Conservation (phyloP, 2,797 vertebrate species). For the Acrossocheilus fasciatus region DNA sequence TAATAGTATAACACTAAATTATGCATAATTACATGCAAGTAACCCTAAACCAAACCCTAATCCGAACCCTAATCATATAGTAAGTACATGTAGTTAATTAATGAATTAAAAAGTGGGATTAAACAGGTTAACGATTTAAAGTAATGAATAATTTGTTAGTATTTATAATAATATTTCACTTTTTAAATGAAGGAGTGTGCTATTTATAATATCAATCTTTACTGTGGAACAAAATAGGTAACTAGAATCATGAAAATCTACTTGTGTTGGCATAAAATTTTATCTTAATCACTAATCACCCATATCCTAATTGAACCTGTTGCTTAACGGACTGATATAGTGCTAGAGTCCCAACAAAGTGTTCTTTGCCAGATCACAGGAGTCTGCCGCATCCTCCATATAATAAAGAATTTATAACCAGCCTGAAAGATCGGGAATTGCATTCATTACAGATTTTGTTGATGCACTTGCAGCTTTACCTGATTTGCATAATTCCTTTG, state of each 20-base stretch:
- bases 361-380: not conserved
- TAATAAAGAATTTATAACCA: not conserved
- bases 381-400: not conserved
- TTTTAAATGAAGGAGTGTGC: not conserved
- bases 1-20: too few species aligned
- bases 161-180: too few species aligned
- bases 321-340: not conserved
- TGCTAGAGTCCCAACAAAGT: not conserved
- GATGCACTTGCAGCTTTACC: slow-evolving; percentile 6
- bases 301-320: not conserved
- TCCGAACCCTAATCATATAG: too few species aligned
- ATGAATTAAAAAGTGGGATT: too few species aligned
- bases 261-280: not conserved
- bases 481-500: slow-evolving; percentile 1
- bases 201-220: not conserved
- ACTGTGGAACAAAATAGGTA: not conserved
- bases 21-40: too few species aligned
- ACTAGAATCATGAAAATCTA: not conserved
- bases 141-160: too few species aligned
- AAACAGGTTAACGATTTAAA: too few species aligned
- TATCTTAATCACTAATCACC: not conserved
- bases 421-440: not conserved
- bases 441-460: slow-evolving; percentile 9
- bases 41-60: too few species aligned
- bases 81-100: too few species aligned